Evolutionary conservation across 2,797 vertebrate genomes (phyloP).

Genomic region (Manis javanica): DNA sequence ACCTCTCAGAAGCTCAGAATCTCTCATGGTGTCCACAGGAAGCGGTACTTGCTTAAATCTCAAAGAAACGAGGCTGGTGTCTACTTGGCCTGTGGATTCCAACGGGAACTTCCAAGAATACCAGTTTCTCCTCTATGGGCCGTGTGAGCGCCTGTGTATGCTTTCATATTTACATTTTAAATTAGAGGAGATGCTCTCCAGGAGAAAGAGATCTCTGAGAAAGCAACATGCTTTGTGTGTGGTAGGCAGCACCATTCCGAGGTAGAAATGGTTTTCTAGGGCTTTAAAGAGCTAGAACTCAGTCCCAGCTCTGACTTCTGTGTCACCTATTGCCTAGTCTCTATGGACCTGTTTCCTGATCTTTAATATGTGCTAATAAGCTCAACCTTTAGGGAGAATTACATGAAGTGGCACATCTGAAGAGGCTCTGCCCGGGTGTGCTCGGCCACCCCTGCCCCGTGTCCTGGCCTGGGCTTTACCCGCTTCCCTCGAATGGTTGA

Average conservation of each 20-base stretch:
- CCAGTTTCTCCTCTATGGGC: neutral
- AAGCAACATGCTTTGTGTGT: neutral
- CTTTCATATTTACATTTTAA: neutral
- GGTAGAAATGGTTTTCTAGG: neutral
- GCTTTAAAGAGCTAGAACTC: neutral
- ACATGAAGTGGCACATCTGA: neutral
- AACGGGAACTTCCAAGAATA: rapidly evolving
- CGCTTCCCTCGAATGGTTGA: neutral
- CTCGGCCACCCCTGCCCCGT: rapidly evolving
- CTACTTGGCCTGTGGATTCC: neutral
- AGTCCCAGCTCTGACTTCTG: neutral
- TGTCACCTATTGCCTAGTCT: neutral
- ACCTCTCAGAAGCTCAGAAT: neutral
- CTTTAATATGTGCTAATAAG: neutral
- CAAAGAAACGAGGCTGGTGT: rapidly evolving
- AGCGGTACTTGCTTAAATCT: too few relatives aligned
- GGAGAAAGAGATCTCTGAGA: neutral
- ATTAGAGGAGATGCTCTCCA: neutral
- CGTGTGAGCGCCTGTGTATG: rapidly evolving
- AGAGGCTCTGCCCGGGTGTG: rapidly evolving
- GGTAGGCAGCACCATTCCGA: too few relatives aligned
- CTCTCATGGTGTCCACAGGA: neutral
- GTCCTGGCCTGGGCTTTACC: neutral
- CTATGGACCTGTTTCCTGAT: neutral
- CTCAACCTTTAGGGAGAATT: neutral